Percentiles rank a stretch among this genome's conserved stretches.
Conservation (phyloP, 2,888 invertebrate genomes). For the Pemphredon lugubris region DNA sequence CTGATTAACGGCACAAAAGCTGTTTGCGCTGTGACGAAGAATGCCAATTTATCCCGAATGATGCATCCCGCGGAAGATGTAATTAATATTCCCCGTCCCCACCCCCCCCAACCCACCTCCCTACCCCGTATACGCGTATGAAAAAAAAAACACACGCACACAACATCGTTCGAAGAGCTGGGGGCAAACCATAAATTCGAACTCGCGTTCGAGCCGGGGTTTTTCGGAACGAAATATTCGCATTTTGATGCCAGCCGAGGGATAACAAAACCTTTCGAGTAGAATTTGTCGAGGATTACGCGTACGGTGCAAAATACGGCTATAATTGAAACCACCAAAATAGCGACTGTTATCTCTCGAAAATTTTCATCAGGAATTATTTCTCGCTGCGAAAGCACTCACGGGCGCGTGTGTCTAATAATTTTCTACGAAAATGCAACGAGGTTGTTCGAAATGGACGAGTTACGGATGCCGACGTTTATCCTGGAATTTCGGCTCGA, state of each 20-base stretch:
- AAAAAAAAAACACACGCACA: background rate
- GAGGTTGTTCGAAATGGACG: conserved; percentile 17
- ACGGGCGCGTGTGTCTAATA: conserved; percentile 12
- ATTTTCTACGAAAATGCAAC: conserved; percentile 14
- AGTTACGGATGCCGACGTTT: conserved; percentile 20
- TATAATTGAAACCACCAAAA: no score
- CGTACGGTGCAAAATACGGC: no score
- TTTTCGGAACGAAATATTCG: no score
- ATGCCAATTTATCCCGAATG: conserved; percentile 4
- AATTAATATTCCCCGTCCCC: no score
- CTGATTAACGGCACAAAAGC: conserved; percentile 20
- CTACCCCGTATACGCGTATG: background rate
- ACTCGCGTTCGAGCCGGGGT: background rate
- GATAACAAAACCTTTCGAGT: no score
- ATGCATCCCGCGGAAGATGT: background rate
- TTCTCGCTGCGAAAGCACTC: background rate
- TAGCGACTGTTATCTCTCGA: no score
- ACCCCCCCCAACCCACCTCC: no score
- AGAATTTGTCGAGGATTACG: no score
- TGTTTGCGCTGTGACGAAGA: conserved; percentile 3
- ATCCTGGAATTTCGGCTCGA: conserved; percentile 12
- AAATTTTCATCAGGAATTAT: no score
- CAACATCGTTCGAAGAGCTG: background rate
- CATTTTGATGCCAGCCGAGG: no score
- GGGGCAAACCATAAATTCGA: conserved; percentile 7